Conservation (phyloP, 2,888 invertebrate genomes). For the Tortrix viridana region DNA sequence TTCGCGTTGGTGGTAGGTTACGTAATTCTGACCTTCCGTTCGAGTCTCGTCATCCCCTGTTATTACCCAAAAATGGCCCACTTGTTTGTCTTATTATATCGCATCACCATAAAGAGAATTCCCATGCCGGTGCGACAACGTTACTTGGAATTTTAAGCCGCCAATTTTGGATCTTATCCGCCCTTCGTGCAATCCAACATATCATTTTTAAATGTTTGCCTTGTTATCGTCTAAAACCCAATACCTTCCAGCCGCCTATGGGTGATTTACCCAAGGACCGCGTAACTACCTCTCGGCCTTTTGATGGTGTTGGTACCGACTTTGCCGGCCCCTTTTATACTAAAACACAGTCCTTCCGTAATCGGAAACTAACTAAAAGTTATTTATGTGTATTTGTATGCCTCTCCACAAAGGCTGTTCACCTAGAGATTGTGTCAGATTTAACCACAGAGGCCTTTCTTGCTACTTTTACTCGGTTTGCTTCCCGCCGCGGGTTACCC, state of each 20-base stretch:
- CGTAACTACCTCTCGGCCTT: background rate
- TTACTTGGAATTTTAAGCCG: background rate
- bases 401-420: slow-evolving; percentile 36
- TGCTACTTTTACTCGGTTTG: slow-evolving; percentile 36
- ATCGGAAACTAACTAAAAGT: background rate
- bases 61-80: background rate
- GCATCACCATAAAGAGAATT: slow-evolving; percentile 2
- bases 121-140: background rate
- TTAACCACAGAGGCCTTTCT: slow-evolving; percentile 37
- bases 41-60: background rate
- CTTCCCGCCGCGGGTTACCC: slow-evolving; percentile 34
- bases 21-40: background rate
- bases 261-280: slow-evolving; percentile 1
- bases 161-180: background rate
- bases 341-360: background rate
- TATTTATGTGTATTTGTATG: slow-evolving; percentile 27
- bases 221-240: background rate
- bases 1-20: background rate
- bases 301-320: slow-evolving; percentile 8
- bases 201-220: background rate
- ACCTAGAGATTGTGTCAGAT: slow-evolving; percentile 31
- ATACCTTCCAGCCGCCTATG: background rate
- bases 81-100: background rate
- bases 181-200: background rate
- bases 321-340: slow-evolving; percentile 4